A percentile compares a stretch with the other conserved stretches of the same genome.
These are phyloP conservation scores for Cervus canadensis DNA, from an alignment of 2,113 vertebrate genomes.

Conservation along the genomic window DNA sequence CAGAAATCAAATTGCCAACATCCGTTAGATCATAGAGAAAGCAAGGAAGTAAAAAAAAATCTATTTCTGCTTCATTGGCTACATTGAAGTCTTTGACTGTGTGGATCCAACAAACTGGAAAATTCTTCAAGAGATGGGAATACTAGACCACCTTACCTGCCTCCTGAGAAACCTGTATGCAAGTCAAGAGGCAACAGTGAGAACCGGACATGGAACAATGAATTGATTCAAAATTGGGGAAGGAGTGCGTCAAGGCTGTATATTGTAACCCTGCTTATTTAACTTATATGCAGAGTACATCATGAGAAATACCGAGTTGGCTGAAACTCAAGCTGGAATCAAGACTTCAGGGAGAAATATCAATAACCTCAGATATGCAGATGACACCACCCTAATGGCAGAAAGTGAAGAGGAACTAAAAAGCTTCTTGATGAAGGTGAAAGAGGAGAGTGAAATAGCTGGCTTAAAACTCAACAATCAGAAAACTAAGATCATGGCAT, in stretches of 20 bases:
- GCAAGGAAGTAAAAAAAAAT: neutral
- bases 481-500: neutral
- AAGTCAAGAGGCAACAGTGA: neutral
- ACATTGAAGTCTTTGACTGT: neutral
- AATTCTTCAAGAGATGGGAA: neutral
- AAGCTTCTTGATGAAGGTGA: neutral
- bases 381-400: neutral
- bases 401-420: neutral
- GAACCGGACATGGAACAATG: neutral
- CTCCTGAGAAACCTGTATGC: neutral
- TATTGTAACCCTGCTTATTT: neutral
- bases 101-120: neutral
- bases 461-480: neutral
- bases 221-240: neutral
- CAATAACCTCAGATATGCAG: neutral
- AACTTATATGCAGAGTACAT: neutral
- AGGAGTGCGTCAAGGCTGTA: neutral
- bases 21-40: neutral
- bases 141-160: neutral
- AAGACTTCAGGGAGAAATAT: neutral
- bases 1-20: neutral
- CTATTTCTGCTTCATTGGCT: neutral
- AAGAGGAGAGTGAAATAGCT: neutral
- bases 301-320: neutral
- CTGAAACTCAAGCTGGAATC: neutral